Base-by-base conservation (phyloP, 2,888 invertebrate genomes). In the Myopa testacea region DNA sequence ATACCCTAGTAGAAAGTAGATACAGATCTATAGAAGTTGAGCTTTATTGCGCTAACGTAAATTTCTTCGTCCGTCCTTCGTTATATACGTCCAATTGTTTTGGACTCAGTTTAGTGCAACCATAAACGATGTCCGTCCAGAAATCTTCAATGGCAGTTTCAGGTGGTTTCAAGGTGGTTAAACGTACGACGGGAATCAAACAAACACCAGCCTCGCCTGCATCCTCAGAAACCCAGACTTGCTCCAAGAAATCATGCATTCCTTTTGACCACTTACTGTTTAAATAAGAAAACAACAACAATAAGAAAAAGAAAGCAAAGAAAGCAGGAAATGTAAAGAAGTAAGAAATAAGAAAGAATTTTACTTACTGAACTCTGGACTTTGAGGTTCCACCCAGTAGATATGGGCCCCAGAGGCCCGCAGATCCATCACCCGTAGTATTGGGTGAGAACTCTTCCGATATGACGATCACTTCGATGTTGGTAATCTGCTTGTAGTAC, bases 341-440 rank as follows among this genome's bases (percentile, higher is more conserved):
- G 55, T 16, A 16, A 72, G n/a, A 26, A 7, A 4, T 14, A 72
- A 45, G 19, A 62, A 40, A 62, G 1, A 45, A 14, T 19, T 14
- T 7, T 4, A 82, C 84, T 89, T 86, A 93, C 93, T 87, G 81
- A 26, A 94, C 88, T 79, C 92, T 90, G 0, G 89, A 82, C 3
- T 85, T 83, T 0, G 93, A 89, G 0, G 93, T 94, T 19, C 90
- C 89, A 0, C 91, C 91, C 65, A 92, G 90, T 10, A 93, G 86
- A 85, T 92, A 94, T 0, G 95, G 95, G 12, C 91, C 90, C 94
- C 95, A 95, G 7, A 95, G 87, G 0, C 95, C 95, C 0, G 95
- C 95, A 3, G 94, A 93, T 0, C 94, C 93, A 86, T 95, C 95
- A 0, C 94, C 93, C 0, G 95, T 95, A 0, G 95, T 95, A 77